These are phyloP conservation scores for Pseudochirops cupreus DNA, from an alignment of 2,797 vertebrate species.

Conservation along the genomic window DNA sequence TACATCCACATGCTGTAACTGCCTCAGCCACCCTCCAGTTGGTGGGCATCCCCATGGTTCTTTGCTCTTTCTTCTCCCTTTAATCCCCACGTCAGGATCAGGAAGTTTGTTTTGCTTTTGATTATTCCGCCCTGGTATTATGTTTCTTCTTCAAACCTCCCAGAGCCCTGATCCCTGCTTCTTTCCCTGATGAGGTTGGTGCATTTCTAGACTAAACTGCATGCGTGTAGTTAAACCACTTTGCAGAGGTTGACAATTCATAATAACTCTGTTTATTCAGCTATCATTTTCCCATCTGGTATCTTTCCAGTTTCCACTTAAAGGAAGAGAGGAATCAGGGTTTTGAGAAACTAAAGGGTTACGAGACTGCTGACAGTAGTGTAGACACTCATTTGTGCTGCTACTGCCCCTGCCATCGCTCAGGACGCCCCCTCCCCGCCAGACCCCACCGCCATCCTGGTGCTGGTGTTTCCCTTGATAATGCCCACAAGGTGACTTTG, in stretches of 20 bases:
- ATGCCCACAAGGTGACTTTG: not conserved
- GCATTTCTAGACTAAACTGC: not conserved
- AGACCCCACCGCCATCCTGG: not conserved
- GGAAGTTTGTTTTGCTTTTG: not conserved
- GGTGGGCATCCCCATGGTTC: not conserved
- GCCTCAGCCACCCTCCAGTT: not conserved
- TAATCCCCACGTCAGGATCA: not conserved
- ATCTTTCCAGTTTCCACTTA: not conserved
- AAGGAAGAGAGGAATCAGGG: not conserved
- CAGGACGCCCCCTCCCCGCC: not conserved
- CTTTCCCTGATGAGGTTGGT: not conserved
- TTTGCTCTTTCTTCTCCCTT: not conserved
- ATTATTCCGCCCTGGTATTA: not conserved
- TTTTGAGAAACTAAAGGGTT: conserved; percentile 31
- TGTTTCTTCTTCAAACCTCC: not conserved
- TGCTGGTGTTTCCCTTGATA: not conserved
- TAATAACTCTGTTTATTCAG: not conserved
- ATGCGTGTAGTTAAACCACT: not conserved
- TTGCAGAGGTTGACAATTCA: not conserved
- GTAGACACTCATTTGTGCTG: not conserved
- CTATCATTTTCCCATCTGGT: not conserved
- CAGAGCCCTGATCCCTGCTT: not conserved
- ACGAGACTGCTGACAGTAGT: not conserved
- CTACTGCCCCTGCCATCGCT: not conserved
- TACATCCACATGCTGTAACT: not conserved